Conservation (phyloP, 2,113 vertebrate species). For the Tinamus guttatus region DNA sequence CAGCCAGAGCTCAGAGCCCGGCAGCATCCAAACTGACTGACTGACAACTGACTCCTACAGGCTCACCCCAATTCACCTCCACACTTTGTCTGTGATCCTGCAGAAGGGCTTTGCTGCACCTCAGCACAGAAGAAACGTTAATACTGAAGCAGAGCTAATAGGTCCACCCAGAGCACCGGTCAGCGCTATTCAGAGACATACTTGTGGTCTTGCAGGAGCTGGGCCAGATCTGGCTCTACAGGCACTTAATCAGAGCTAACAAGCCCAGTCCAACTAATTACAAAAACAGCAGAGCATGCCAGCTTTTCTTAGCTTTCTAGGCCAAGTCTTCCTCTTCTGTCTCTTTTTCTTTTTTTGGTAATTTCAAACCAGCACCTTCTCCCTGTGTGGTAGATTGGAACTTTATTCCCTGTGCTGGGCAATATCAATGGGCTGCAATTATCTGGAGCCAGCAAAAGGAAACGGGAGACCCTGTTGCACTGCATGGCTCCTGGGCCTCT, state of each 20-base stretch:
- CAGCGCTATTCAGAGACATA: neutral
- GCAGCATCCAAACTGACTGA: neutral
- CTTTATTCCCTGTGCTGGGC: neutral
- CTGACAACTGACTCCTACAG: neutral
- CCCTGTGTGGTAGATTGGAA: neutral
- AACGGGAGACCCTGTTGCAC: neutral
- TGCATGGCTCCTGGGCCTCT: neutral
- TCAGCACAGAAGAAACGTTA: neutral
- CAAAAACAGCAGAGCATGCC: neutral
- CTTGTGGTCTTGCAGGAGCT: neutral
- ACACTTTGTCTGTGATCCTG: neutral
- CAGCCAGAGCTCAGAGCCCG: neutral
- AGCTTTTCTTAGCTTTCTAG: neutral
- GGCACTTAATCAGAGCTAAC: neutral
- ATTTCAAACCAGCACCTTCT: neutral
- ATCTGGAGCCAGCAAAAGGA: neutral
- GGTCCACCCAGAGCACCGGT: neutral
- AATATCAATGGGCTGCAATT: neutral
- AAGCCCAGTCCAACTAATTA: neutral
- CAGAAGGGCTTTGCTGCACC: neutral
- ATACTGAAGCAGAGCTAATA: neutral
- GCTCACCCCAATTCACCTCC: neutral
- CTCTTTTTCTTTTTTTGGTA: neutral
- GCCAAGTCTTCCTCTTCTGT: neutral
- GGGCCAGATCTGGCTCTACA: neutral